phyloP scores from a whole-genome alignment of 1,140 invertebrate genomes.

The Scaptodrosophila lebanonensis region DNA sequence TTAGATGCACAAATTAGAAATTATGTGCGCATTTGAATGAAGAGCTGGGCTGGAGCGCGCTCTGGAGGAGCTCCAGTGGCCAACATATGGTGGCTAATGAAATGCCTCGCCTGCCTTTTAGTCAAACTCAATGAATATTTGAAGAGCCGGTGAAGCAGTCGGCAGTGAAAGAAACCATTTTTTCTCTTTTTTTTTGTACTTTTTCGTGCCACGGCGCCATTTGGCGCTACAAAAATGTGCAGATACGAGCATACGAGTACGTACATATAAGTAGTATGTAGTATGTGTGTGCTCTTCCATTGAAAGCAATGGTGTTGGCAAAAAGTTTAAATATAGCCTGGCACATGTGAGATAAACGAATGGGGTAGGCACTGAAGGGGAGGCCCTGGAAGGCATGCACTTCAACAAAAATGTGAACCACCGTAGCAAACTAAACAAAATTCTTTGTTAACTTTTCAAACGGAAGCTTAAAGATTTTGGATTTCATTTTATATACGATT shows the following conservation, averaged over 20 bases:
- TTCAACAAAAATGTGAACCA: neutral
- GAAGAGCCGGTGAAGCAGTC: slow-evolving; percentile 44
- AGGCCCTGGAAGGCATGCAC: slow-evolving; percentile 24
- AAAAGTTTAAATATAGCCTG: slow-evolving; percentile 69
- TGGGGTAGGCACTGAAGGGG: slow-evolving; percentile 8
- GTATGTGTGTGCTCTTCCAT: slow-evolving; percentile 66
- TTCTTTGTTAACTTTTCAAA: too few species aligned
- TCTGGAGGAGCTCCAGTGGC: too few species aligned
- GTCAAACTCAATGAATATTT: slow-evolving; percentile 74
- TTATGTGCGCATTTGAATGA: slow-evolving; percentile 76
- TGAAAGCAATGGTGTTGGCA: slow-evolving; percentile 54
- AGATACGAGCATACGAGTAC: too few species aligned
- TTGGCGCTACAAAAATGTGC: slow-evolving; percentile 61
- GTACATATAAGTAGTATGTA: too few species aligned
- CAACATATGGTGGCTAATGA: slow-evolving; percentile 48
- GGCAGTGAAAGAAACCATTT: slow-evolving; percentile 11
- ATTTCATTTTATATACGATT: too few species aligned
- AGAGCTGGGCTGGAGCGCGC: slow-evolving; percentile 49
- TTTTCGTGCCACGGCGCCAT: slow-evolving; percentile 66
- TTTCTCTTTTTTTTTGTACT: slow-evolving; percentile 42
- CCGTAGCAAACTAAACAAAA: neutral
- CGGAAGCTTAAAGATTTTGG: too few species aligned
- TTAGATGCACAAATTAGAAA: slow-evolving; percentile 76
- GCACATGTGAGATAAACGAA: slow-evolving; percentile 55
- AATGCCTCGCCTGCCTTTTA: slow-evolving; percentile 55